Percentiles rank a stretch among this genome's conserved stretches.
Evolutionary conservation across 2,797 vertebrate genomes (phyloP).

Genomic region (Danio kyathit): DNA sequence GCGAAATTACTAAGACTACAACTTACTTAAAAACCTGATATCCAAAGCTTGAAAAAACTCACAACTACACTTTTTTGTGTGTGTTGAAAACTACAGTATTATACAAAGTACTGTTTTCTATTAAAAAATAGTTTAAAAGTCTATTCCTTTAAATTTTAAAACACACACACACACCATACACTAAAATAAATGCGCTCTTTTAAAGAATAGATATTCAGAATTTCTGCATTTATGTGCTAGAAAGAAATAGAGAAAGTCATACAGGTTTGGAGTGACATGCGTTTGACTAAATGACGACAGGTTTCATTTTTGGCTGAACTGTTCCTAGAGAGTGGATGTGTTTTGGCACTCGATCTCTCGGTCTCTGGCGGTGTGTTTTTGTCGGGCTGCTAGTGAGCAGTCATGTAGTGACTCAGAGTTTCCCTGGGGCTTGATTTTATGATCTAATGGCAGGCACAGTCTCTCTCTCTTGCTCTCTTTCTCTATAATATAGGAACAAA

Average conservation of each 20-base stretch:
- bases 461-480: slow-evolving; percentile 4
- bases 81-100: no score
- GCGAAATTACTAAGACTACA: no score
- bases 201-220: background rate
- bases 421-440: slow-evolving; percentile 45
- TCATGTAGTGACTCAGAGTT: slow-evolving; percentile 42
- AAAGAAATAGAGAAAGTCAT: background rate
- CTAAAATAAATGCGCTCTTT: background rate
- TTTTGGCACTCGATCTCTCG: slow-evolving; percentile 11
- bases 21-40: no score
- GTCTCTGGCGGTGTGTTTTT: background rate
- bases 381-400: slow-evolving; percentile 13
- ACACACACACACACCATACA: no score
- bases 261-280: background rate
- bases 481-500: slow-evolving; percentile 29
- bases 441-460: slow-evolving; percentile 40
- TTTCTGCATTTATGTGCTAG: background rate
- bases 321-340: slow-evolving; percentile 3
- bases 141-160: no score
- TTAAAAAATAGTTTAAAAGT: no score
- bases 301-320: background rate
- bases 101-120: no score
- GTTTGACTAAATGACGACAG: background rate
- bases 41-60: no score
- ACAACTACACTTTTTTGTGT: no score